Base-by-base conservation (phyloP, 2,797 vertebrate species). In the Enteromius afrohamiltoni region DNA sequence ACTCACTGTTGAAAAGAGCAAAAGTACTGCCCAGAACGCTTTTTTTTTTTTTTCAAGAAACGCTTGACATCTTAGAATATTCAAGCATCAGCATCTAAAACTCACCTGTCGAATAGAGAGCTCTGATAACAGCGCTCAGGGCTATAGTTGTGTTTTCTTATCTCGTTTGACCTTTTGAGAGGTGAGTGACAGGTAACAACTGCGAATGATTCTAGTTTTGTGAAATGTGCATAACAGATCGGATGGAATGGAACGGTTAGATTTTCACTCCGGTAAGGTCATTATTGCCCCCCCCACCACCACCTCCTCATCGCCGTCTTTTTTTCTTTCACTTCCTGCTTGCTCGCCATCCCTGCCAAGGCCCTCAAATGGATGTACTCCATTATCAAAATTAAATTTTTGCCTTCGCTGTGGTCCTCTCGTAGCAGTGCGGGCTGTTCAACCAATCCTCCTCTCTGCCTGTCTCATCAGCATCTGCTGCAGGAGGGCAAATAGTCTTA, bases 311-410 rank as follows among this genome's bases (percentile, higher is more conserved):
- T 4, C 23, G 7, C 8, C 42, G 42, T 6, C 26, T 49, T 21
- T 51, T 34, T 40, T 76, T 40, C 73, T 23, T 78, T 77, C 21
- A 76, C 77, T 86, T 86, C 58, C 71, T 81, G 77, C 77, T 74
- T 21, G 13, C 55, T 86, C 65, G 1, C 69, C 37, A 47, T 84
- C 58, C 85, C 77, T 84, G 23, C 82, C 79, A 80, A 85, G 53
- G 65, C 83, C 58, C 77, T 82, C 78, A 85, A 86, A 87, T 89
- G 85, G 85, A 88, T 88, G 85, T 83, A 77, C 83, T 88, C 86
- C 81, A 87, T 89, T 90, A 88, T 88, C 82, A 69, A 88, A 89
- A 87, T 86, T 82, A 77, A 84, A 88, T 88, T 87, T 90, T 78
- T 69, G 21, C 77, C 85, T 83, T 80, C 62, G 17, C 71, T 7